Evolutionary conservation across 2,113 vertebrate genomes (phyloP).

Genomic region (Dicaeum eximium): DNA sequence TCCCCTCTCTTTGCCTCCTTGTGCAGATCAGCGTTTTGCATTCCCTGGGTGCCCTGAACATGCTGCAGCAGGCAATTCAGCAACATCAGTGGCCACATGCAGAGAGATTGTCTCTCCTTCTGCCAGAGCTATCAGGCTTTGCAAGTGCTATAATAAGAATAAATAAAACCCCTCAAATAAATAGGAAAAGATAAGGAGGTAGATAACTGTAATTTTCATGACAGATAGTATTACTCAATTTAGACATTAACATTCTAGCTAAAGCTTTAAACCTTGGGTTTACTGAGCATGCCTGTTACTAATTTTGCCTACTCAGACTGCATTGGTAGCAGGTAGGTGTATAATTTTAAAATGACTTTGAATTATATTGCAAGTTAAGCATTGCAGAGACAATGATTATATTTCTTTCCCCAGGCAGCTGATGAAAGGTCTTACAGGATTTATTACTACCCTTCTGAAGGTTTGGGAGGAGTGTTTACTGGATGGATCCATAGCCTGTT

Average conservation of each 20-base stretch:
- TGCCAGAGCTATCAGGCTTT: background rate
- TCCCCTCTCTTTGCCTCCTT: background rate
- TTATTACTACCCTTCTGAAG: conserved; percentile 21
- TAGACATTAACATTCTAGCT: conserved; percentile 15
- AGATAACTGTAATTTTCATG: conserved; percentile 32
- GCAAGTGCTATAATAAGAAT: background rate
- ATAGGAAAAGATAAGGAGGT: conserved; percentile 27
- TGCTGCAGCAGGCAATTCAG: background rate
- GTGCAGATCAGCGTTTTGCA: background rate
- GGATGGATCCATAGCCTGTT: background rate
- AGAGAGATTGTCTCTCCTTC: background rate
- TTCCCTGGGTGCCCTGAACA: background rate
- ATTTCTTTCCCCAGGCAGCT: background rate
- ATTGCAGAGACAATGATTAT: background rate
- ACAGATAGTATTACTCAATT: conserved; percentile 20
- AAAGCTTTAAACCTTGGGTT: conserved; percentile 23
- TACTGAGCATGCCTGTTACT: conserved; percentile 25
- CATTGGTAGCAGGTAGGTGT: conserved; percentile 35
- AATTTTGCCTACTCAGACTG: conserved; percentile 34
- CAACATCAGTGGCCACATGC: background rate
- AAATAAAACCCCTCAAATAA: conserved; percentile 35
- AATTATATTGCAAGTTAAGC: conserved; percentile 3
- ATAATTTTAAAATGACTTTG: conserved; percentile 22
- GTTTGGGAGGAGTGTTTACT: conserved; percentile 38
- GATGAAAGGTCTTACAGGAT: background rate